Percentiles rank a stretch among this genome's conserved stretches.
Evolutionary conservation across 2,113 vertebrate genomes (phyloP).

Genomic region (Corythoichthys intestinalis): DNA sequence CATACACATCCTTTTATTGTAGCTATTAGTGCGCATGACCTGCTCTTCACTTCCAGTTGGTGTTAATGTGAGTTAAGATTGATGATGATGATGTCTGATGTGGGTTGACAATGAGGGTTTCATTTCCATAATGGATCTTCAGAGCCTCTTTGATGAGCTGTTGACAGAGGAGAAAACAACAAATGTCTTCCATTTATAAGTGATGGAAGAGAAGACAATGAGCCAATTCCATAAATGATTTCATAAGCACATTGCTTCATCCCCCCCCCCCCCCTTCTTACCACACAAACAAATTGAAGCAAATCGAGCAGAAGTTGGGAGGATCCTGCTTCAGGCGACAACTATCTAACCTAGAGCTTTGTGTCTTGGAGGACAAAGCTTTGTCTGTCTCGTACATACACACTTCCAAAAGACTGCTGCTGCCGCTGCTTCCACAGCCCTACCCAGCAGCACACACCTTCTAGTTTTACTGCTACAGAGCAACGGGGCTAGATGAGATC

Average conservation of each 20-base stretch:
- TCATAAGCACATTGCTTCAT: conserved; percentile 6
- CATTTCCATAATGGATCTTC: conserved; percentile 65
- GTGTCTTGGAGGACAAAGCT: conserved; percentile 49
- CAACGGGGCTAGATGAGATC: conserved; percentile 69
- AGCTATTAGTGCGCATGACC: conserved; percentile 38
- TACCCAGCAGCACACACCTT: conserved; percentile 34
- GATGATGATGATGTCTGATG: conserved; percentile 58
- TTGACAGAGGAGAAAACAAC: conserved; percentile 57
- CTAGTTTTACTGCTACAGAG: conserved; percentile 62
- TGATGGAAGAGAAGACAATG: conserved; percentile 33
- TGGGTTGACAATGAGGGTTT: conserved; percentile 51
- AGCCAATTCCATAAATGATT: conserved; percentile 36
- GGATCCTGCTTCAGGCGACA: conserved; percentile 5
- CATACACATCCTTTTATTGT: conserved; percentile 41
- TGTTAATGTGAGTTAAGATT: conserved; percentile 61
- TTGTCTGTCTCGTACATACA: conserved; percentile 31
- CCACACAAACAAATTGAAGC: conserved; percentile 32
- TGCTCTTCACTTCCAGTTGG: conserved; percentile 47
- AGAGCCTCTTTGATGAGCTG: conserved; percentile 48
- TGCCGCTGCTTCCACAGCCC: conserved; percentile 9
- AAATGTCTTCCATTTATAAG: conserved; percentile 38
- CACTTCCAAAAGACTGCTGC: not conserved
- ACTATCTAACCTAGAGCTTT: conserved; percentile 28
- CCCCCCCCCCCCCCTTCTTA: not conserved
- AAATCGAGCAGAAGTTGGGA: conserved; percentile 31